A percentile compares a stretch with the other conserved stretches of the same genome.
These are phyloP conservation scores for Solea solea DNA, from an alignment of 2,113 vertebrate genomes.

Conservation along the genomic window DNA sequence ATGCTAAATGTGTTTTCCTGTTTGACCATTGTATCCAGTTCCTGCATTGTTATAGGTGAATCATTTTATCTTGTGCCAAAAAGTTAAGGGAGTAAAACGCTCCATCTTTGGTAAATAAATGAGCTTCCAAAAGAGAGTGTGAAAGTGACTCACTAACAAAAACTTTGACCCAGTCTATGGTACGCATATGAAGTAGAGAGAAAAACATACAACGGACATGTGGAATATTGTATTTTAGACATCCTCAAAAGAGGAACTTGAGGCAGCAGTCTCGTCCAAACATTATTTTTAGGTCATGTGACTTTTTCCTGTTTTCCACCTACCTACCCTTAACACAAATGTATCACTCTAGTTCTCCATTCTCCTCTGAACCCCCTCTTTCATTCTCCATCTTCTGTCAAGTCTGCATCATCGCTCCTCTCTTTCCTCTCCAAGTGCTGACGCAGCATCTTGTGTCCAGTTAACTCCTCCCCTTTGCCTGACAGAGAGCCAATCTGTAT, in stretches of 20 bases:
- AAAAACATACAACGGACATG: not conserved
- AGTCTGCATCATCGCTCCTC: conserved; percentile 20
- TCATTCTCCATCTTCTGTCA: conserved; percentile 4
- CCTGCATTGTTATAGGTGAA: not conserved
- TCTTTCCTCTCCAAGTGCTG: conserved; percentile 25
- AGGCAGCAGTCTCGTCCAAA: not conserved
- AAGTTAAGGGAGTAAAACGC: not conserved
- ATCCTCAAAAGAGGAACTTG: conserved; percentile 18
- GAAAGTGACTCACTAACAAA: conserved; percentile 8
- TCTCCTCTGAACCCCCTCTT: not conserved
- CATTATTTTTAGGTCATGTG: conserved; percentile 5
- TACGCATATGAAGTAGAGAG: not conserved
- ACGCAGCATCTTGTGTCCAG: conserved; percentile 51
- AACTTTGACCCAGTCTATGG: not conserved
- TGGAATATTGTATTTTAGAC: not conserved
- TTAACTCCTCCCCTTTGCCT: conserved; percentile 11
- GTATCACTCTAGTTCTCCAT: conserved; percentile 1
- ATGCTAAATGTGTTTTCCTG: not conserved
- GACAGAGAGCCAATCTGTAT: conserved; percentile 12
- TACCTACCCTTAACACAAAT: not conserved
- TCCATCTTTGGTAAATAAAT: not conserved
- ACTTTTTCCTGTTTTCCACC: conserved; percentile 17
- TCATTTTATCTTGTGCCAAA: not conserved
- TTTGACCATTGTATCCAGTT: not conserved
- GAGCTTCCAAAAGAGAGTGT: conserved; percentile 5